Evolutionary conservation across 2,113 vertebrate species (phyloP), one percentile per base, ranked within the genome.

Genomic region (Rissa tridactyla): DNA sequence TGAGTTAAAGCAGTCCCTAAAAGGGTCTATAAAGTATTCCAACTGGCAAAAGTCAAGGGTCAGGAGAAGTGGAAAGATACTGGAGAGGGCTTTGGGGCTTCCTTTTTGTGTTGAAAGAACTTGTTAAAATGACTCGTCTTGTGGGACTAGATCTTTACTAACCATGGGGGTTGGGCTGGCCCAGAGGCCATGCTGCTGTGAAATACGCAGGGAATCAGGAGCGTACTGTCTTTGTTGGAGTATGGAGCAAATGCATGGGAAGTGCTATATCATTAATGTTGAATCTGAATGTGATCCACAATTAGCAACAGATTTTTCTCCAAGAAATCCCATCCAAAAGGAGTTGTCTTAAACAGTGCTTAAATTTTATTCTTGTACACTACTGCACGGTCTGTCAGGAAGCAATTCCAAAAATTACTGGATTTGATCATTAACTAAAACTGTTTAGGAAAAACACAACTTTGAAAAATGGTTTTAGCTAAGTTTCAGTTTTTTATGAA

Each of bases 151-250:
- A 14, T 79, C 38, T 51, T 73, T 46, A 32, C n/a, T 57, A 71
- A 46, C 9, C 6, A 17, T 1, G 3, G 13, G 6, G 13, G 6
- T 29, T 75, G 25, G 8, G 9, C 10, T 62, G 32, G 10, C 64
- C 22, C 13, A 19, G 44, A 47, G 58, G 34, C 27, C 36, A 34
- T 21, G 20, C 54, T 82, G 57, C n/a, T 90, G 38, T 69, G 40
- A 72, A 88, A 47, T 2, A 23, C 22, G 18, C 29, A 57, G 47
- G 17, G 34, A 64, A 64, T 76, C 7, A 22, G 34, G 12, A 72
- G 9, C 5, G 1, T 26, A 2, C 23, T 14, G 0, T 60, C 16
- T 44, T 76, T 4, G 1, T n/a, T 44, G 42, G n/a, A 44, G 34
- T 21, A 9, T 25, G 36, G 58, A 77, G 36, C 18, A 82, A 75